phyloP scores from a whole-genome alignment of 2,888 invertebrate species.

The Yponomeuta malinellus region DNA sequence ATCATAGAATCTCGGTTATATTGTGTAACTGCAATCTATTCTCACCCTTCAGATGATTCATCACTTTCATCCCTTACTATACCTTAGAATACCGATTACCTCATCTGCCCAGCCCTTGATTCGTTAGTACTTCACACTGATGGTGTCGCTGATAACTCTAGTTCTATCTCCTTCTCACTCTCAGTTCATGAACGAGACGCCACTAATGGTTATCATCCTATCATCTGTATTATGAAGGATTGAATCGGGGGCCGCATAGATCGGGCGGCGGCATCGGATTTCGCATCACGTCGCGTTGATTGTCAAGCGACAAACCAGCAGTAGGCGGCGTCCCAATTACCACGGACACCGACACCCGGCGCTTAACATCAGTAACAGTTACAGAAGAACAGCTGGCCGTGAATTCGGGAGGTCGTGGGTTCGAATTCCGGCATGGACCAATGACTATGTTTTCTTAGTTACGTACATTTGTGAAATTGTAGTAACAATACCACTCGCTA shows the following conservation, averaged over 20 bases:
- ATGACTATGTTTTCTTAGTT: no score
- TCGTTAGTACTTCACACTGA: neutral
- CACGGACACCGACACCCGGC: conserved; percentile 58
- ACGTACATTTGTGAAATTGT: no score
- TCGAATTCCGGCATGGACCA: no score
- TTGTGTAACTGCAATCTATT: neutral
- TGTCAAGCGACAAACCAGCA: conserved; percentile 64
- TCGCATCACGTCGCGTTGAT: conserved; percentile 72
- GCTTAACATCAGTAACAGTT: neutral
- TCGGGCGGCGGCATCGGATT: conserved; percentile 60
- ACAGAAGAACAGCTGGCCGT: no score
- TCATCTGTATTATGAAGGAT: neutral
- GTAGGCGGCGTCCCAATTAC: conserved; percentile 62
- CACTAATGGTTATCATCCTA: neutral
- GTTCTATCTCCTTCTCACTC: neutral
- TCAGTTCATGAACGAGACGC: neutral
- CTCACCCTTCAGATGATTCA: neutral
- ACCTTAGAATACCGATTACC: neutral
- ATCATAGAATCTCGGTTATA: neutral
- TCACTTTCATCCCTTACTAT: neutral
- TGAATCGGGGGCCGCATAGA: neutral
- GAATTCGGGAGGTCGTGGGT: no score
- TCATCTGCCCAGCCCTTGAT: neutral
- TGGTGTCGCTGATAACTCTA: neutral
- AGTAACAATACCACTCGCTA: no score